A percentile compares a stretch with the other conserved stretches of the same genome.
phyloP scores from a whole-genome alignment of 2,113 vertebrate species.

The Peromyscus leucopus region DNA sequence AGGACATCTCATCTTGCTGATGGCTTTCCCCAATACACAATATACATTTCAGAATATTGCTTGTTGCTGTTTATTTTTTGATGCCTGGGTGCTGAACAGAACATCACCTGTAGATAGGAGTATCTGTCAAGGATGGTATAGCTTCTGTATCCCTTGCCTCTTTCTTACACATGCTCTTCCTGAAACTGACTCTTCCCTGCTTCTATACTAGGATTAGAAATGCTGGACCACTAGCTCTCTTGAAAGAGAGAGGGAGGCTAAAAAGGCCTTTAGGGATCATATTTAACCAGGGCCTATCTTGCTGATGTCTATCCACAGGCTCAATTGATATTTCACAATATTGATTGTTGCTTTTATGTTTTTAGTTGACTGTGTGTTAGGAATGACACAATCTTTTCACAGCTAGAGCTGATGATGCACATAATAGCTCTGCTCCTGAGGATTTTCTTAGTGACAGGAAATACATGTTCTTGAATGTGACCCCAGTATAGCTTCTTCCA shows the following conservation, averaged over 20 bases:
- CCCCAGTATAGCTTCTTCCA: not conserved
- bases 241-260: not conserved
- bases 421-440: not conserved
- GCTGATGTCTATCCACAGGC: not conserved
- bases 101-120: not conserved
- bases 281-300: not conserved
- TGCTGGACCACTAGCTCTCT: not conserved
- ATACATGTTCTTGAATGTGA: not conserved
- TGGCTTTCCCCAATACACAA: too few relatives aligned
- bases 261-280: rapidly evolving
- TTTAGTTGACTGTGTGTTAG: not conserved
- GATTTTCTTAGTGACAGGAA: not conserved
- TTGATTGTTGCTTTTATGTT: not conserved
- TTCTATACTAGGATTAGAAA: not conserved
- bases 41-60: too few relatives aligned
- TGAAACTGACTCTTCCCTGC: not conserved
- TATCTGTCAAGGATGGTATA: not conserved
- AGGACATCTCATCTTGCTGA: not conserved
- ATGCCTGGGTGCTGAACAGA: too few relatives aligned
- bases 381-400: not conserved
- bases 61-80: too few relatives aligned
- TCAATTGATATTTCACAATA: not conserved
- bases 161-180: not conserved
- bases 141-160: not conserved
- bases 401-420: not conserved